A percentile compares a stretch with the other conserved stretches of the same genome.
Conservation (phyloP, 2,888 invertebrate genomes). For the Morpho deidamia region DNA sequence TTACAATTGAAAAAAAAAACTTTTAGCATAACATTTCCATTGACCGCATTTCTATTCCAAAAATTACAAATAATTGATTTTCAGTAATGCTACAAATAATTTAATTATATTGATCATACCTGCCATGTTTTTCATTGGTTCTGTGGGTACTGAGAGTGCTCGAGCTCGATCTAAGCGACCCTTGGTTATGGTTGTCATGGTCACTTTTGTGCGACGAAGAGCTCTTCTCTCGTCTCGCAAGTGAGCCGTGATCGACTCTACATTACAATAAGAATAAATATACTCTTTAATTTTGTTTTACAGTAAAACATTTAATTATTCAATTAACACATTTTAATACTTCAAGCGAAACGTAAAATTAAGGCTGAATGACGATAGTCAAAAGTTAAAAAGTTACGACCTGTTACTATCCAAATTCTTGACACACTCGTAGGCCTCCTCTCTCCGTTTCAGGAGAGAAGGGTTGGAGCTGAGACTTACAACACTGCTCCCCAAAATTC, state of each 20-base stretch:
- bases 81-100: not conserved
- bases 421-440: no score
- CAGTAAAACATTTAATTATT: no score
- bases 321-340: no score
- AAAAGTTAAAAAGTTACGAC: no score
- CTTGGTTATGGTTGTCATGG: conserved; percentile 61
- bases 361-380: no score
- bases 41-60: not conserved
- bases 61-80: not conserved
- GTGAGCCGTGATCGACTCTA: conserved; percentile 64
- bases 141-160: conserved; percentile 78
- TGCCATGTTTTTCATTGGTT: conserved; percentile 71
- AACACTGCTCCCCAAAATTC: no score
- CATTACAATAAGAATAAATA: conserved; percentile 4
- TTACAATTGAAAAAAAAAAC: no score
- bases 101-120: conserved; percentile 35
- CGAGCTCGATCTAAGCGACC: conserved; percentile 79
- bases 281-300: not conserved
- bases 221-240: conserved; percentile 63
- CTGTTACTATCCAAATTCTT: no score
- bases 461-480: no score
- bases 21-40: no score
- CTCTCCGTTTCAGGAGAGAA: no score
- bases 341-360: no score
- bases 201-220: conserved; percentile 54